These are phyloP conservation scores for Perccottus glenii DNA, from an alignment of 2,113 vertebrate species.

Conservation along the genomic window DNA sequence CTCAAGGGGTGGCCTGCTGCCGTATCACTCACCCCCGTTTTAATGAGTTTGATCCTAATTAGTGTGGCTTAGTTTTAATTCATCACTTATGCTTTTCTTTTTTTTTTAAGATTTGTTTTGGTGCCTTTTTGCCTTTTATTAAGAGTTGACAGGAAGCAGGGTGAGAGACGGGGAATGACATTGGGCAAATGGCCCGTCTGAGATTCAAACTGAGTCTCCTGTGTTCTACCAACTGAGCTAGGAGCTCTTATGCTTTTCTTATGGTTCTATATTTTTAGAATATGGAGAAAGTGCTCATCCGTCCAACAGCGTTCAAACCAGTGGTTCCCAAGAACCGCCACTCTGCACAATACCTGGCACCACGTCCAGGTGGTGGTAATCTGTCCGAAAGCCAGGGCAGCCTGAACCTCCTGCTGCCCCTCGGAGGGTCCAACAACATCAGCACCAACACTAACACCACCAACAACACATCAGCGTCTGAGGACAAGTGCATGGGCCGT, in stretches of 20 bases:
- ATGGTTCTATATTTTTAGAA: slow-evolving; percentile 80
- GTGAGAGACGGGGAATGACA: no score
- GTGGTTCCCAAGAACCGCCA: slow-evolving; percentile 91
- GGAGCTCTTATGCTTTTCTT: slow-evolving; percentile 10
- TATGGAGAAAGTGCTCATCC: slow-evolving; percentile 96
- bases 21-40: slow-evolving; percentile 42
- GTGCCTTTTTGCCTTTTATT: no score
- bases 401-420: slow-evolving; percentile 88
- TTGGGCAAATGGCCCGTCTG: no score
- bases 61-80: slow-evolving; percentile 25
- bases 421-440: slow-evolving; percentile 60
- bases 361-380: slow-evolving; percentile 77
- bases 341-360: slow-evolving; percentile 85
- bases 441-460: slow-evolving; percentile 31
- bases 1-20: slow-evolving; percentile 39
- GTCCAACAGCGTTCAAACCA: slow-evolving; percentile 97
- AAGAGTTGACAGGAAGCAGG: no score
- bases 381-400: slow-evolving; percentile 94
- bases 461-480: slow-evolving; percentile 47
- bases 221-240: no score
- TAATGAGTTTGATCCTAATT: slow-evolving; percentile 60
- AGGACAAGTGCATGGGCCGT: slow-evolving; percentile 85
- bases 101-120: slow-evolving; percentile 18
- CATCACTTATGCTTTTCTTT: slow-evolving; percentile 24
- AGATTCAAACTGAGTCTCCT: no score